Evolutionary conservation across 2,113 vertebrate species (phyloP).

Genomic region (Myxocyprinus asiaticus): DNA sequence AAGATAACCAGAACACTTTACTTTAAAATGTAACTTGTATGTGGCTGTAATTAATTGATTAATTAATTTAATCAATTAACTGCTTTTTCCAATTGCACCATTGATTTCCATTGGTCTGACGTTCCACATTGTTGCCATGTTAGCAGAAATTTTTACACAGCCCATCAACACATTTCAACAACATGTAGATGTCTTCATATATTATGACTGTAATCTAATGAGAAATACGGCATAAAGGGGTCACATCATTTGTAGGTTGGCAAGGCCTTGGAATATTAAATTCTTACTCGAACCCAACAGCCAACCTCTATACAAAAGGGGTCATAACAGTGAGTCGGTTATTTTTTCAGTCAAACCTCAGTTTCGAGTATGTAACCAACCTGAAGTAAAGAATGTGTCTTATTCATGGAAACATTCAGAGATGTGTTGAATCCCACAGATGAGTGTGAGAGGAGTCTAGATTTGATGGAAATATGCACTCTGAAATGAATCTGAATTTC

Average conservation of each 20-base stretch:
- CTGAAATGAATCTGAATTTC: background rate
- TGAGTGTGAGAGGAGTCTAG: conserved; percentile 11
- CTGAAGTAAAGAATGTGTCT: conserved; percentile 25
- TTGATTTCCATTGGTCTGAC: too few relatives aligned
- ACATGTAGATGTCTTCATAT: background rate
- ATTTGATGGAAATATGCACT: conserved; percentile 3
- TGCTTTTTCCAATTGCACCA: too few relatives aligned
- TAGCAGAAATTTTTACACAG: background rate
- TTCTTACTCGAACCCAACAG: background rate
- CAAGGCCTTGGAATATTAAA: background rate
- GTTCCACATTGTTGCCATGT: background rate
- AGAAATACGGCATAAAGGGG: background rate
- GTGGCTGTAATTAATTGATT: too few relatives aligned
- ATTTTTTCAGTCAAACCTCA: background rate
- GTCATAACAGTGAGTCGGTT: background rate
- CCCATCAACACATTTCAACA: background rate
- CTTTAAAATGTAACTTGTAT: too few relatives aligned
- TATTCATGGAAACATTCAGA: conserved; percentile 24
- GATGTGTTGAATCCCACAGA: conserved; percentile 42
- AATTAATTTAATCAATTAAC: too few relatives aligned
- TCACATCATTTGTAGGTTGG: background rate
- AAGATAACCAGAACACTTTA: background rate
- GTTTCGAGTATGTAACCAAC: background rate
- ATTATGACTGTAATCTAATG: background rate
- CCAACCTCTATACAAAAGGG: too few relatives aligned